These are phyloP conservation scores for Chymomyza amoena DNA, from an alignment of 2,888 invertebrate species.

Conservation along the genomic window DNA sequence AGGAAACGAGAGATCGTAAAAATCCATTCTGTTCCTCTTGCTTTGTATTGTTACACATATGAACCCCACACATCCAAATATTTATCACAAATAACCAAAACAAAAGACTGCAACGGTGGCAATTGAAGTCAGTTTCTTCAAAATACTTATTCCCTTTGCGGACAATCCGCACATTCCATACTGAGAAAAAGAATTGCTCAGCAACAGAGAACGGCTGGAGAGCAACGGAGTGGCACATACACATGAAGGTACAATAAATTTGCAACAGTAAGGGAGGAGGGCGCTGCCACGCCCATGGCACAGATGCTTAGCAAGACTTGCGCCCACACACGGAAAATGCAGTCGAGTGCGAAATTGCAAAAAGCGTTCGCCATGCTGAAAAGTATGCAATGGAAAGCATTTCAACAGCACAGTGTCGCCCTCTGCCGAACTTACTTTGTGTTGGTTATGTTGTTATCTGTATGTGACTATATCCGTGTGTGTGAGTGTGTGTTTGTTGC, in stretches of 20 bases:
- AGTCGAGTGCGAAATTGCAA: constrained; percentile 68
- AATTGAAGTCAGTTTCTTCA: too few species aligned
- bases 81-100: too few species aligned
- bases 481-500: constrained; percentile 43
- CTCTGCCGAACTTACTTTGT: too few species aligned
- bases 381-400: constrained; percentile 37
- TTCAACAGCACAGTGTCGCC: too few species aligned
- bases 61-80: too few species aligned
- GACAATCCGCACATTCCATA: too few species aligned
- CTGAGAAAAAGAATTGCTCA: neutral
- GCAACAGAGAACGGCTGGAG: neutral
- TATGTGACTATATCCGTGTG: constrained; percentile 13
- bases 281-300: constrained; percentile 41
- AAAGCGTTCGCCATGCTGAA: constrained; percentile 39
- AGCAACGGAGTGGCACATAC: neutral
- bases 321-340: constrained; percentile 40
- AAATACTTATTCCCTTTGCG: too few species aligned
- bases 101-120: too few species aligned
- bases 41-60: too few species aligned
- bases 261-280: constrained; percentile 46
- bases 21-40: too few species aligned
- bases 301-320: constrained; percentile 47
- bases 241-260: constrained; percentile 52
- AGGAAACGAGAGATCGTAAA: too few species aligned
- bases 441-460: too few species aligned